Evolutionary conservation across 2,113 vertebrate species (phyloP), one percentile per base, ranked within the genome.

Genomic region (Labrus mixtus): DNA sequence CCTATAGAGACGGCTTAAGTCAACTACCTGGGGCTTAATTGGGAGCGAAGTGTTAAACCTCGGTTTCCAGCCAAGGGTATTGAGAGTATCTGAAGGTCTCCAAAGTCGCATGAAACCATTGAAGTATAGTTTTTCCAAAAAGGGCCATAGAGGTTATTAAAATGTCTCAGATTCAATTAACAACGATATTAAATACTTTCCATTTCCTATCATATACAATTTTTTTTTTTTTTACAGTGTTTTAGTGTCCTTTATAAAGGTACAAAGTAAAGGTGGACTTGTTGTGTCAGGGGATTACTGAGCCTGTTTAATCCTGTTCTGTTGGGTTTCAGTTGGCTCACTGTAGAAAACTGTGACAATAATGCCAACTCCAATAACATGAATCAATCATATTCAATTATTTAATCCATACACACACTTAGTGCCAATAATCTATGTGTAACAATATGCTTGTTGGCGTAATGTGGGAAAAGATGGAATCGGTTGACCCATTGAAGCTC

Each of bases 1-100:
- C 74, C 86, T 66, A 43, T 39, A 80, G 73, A 65, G 80, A 78
- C 20, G 0, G 55, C 77, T 86, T 79, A 79, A 77, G 55, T 57
- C 22, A 48, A 70, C 70, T 62, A 74, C 70, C 65, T 46, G 11
- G 1, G 64, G 59, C 69, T 75, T 89, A 89, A 82, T 78, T 81
- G 62, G 60, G 55, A 72, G 50, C 60, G 43, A 81, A 78, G 73
- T 70, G 77, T 75, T 85, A 64, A 74, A 64, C 36, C 69, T 75
- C 1, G 13, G 55, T 17, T 66, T 74, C 59, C 58, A 54, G 46
- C 56, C 8, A 12, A 68, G 62, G 45, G 62, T 48, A n/a, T 55
- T 72, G 59, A 53, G 48, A 17, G 65, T 6, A 10, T 63, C 65
- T 41, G 36, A 23, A 16, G 29, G 25, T 54, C 46, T 11, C 15